A percentile compares a stretch with the other conserved stretches of the same genome.
Conservation (phyloP, 2,888 invertebrate genomes). For the Andrena marginata region DNA sequence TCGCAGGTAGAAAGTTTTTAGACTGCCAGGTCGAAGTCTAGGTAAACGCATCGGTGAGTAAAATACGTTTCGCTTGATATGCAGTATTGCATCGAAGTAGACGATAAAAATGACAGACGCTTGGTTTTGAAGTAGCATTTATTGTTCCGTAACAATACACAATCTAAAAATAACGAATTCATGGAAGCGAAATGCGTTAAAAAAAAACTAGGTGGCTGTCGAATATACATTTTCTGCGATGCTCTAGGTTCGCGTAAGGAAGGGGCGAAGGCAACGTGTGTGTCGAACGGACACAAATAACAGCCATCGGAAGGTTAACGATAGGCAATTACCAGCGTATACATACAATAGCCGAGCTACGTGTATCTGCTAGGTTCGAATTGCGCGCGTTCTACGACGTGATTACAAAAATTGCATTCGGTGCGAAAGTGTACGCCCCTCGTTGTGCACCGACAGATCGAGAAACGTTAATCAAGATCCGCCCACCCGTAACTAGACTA, state of each 20-base stretch:
- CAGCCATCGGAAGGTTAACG: slow-evolving; percentile 15
- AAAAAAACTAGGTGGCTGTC: slow-evolving; percentile 64
- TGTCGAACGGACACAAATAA: slow-evolving; percentile 11
- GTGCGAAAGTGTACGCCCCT: slow-evolving; percentile 54
- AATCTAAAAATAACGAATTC: slow-evolving; percentile 63
- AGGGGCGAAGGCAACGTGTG: slow-evolving; percentile 21
- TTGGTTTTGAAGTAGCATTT: slow-evolving; percentile 26
- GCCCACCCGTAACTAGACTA: slow-evolving; percentile 55
- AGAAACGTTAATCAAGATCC: slow-evolving; percentile 43
- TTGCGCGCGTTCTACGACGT: slow-evolving; percentile 55
- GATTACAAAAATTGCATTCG: slow-evolving; percentile 46
- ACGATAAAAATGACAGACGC: background rate
- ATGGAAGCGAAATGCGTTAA: slow-evolving; percentile 62
- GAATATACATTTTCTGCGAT: slow-evolving; percentile 55
- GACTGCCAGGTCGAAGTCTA: no score
- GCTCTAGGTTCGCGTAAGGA: slow-evolving; percentile 15
- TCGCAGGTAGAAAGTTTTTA: no score
- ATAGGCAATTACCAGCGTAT: slow-evolving; percentile 34
- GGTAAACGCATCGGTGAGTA: no score
- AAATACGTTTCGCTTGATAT: no score
- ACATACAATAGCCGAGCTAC: slow-evolving; percentile 39
- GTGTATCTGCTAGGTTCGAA: slow-evolving; percentile 36
- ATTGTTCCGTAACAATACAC: slow-evolving; percentile 56
- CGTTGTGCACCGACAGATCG: slow-evolving; percentile 42
- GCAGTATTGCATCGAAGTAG: background rate